Evolutionary conservation across 2,797 vertebrate species (phyloP).

Genomic region (Aselliscus stoliczkanus): DNA sequence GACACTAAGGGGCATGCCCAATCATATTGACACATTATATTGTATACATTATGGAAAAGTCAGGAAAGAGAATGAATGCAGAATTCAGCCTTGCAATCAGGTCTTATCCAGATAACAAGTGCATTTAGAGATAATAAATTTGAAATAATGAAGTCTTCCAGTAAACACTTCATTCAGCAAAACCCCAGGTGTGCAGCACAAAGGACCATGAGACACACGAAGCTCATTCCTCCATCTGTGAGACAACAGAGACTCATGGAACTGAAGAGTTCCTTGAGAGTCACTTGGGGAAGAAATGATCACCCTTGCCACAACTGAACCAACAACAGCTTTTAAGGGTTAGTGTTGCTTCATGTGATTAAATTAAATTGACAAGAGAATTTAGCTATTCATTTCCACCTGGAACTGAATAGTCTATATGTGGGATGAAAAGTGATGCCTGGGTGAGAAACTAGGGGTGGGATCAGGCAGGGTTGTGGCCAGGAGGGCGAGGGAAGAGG

Average conservation of each 20-base stretch:
- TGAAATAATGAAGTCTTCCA: background rate
- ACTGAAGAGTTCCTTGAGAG: background rate
- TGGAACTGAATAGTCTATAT: background rate
- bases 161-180: background rate
- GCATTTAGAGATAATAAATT: background rate
- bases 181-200: background rate
- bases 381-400: background rate
- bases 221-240: background rate
- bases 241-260: background rate
- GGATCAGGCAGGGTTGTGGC: background rate
- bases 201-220: background rate
- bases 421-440: no score
- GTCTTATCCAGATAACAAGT: background rate
- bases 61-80: background rate
- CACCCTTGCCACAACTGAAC: background rate
- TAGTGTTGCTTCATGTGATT: background rate
- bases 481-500: fast-evolving
- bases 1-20: background rate
- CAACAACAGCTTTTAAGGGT: background rate
- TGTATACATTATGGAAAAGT: background rate
- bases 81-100: background rate
- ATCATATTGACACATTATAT: background rate
- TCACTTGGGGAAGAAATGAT: background rate
- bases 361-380: background rate
- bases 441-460: no score